phyloP scores from a whole-genome alignment of 2,113 vertebrate genomes.

The Dasyprocta punctata region DNA sequence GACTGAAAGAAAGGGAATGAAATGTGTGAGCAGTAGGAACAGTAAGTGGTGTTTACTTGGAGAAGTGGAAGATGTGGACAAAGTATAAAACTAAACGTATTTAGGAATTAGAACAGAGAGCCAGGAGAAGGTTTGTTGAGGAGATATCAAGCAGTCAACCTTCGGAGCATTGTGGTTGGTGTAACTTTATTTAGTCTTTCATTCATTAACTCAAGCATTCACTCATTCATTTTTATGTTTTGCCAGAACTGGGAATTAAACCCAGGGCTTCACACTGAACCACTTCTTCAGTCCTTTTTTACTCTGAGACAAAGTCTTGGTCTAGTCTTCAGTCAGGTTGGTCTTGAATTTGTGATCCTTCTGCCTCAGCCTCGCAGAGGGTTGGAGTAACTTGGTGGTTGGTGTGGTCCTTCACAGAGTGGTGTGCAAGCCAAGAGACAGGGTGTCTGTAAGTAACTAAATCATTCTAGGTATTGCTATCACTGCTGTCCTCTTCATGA shows the following conservation, averaged over 20 bases:
- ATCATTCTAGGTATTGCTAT: background rate
- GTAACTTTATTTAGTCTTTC: background rate
- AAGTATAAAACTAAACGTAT: background rate
- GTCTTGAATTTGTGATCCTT: background rate
- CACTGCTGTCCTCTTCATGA: background rate
- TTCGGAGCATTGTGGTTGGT: background rate
- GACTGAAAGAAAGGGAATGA: fast-evolving
- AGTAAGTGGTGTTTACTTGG: background rate
- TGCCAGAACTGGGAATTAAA: background rate
- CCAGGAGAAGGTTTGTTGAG: background rate
- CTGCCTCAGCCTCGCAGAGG: background rate
- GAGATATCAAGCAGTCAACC: background rate
- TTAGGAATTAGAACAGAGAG: background rate
- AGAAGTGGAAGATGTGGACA: background rate
- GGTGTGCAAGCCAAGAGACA: background rate
- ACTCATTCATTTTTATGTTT: background rate
- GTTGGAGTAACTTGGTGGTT: background rate
- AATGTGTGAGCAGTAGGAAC: background rate
- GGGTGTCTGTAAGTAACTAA: background rate
- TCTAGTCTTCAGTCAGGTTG: background rate
- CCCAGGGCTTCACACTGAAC: background rate
- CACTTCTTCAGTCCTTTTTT: background rate
- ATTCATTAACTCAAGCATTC: background rate
- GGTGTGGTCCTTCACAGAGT: background rate
- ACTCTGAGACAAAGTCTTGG: background rate